Base-by-base conservation (phyloP, 2,888 invertebrate genomes). In the Venusia cambrica region DNA sequence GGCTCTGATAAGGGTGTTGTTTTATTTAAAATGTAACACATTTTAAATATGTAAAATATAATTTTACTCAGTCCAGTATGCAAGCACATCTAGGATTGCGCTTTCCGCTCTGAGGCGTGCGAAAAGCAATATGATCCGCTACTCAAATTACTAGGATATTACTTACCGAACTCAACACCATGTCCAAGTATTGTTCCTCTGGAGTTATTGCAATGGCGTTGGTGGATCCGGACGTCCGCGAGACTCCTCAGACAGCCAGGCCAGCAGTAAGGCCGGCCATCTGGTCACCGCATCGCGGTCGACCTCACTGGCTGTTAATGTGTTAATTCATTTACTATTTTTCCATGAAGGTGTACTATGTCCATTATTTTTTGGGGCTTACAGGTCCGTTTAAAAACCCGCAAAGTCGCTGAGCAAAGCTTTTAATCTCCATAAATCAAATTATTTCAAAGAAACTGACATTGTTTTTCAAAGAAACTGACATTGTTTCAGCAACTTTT, bases 261-360 rank as follows among this genome's bases (percentile, higher is more conserved):
- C 38, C 38, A 38, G 38, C 38, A 38, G 40, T 48, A 38, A 56
- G 50, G 51, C 68, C 74, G 46, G 62, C 78, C 28, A 54, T 81
- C 58, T 81, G 81, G 80, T 83, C 77, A 50, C 78, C 80, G 38
- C 57, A 55, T 43, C 81, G 81, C 58, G 85, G 84, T 47, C 72
- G 74, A 52, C 87, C 87, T 44, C 87, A 87, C 75, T 87, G 87
- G 87, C 87, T 84, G 81, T 83, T 87, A 75, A 64, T 87, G 85
- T 85, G 87, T 87, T 85, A 84, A 85, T 72, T 67, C 64, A 68
- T 54, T 66, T 57, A 54, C 43, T 58, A 45, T 48, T 58, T 55
- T 57, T 43, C 45, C 38, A 76, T 75, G 70, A 73, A 54, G 39
- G 54, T 69, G 41, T 65, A 60, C 55, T 71, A 69, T 67, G 63